Evolutionary conservation across 1,140 invertebrate genomes (phyloP).

Genomic region (Mycetomoellerius zeteki): DNA sequence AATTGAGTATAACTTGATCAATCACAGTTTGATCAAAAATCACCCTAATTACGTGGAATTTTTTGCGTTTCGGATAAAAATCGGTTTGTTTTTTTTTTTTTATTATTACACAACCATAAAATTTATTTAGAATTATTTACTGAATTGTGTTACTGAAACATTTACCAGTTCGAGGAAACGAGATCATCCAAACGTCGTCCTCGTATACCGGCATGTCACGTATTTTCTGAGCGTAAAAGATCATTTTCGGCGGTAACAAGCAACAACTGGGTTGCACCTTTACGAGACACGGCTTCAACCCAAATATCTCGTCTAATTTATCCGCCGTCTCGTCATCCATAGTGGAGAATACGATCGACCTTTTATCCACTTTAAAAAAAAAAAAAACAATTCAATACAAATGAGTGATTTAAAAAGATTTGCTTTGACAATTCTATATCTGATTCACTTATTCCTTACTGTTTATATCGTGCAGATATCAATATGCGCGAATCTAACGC

Average conservation of each 20-base stretch:
- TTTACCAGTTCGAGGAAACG: slow-evolving; percentile 93
- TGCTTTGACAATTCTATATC: neutral
- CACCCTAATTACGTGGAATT: neutral
- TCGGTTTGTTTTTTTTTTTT: too few relatives aligned
- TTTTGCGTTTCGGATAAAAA: too few relatives aligned
- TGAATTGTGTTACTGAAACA: slow-evolving; percentile 1
- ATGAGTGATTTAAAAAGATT: neutral
- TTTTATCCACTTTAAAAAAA: slow-evolving; percentile 60
- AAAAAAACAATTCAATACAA: neutral
- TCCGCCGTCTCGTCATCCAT: slow-evolving; percentile 88
- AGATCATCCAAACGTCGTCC: slow-evolving; percentile 93
- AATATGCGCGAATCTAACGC: neutral
- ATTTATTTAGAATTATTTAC: neutral
- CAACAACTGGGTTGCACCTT: slow-evolving; percentile 90
- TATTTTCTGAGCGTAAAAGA: slow-evolving; percentile 90
- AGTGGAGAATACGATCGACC: slow-evolving; percentile 88
- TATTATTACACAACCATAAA: too few relatives aligned
- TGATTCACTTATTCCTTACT: slow-evolving; percentile 24
- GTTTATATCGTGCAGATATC: neutral
- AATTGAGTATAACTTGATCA: too few relatives aligned
- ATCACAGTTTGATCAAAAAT: neutral
- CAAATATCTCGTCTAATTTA: slow-evolving; percentile 90
- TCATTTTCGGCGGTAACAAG: slow-evolving; percentile 90
- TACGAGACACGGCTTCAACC: slow-evolving; percentile 90
- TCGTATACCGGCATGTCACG: slow-evolving; percentile 89